Evolutionary conservation across 2,797 vertebrate species (phyloP).

Genomic region (Pagetopsis macropterus): DNA sequence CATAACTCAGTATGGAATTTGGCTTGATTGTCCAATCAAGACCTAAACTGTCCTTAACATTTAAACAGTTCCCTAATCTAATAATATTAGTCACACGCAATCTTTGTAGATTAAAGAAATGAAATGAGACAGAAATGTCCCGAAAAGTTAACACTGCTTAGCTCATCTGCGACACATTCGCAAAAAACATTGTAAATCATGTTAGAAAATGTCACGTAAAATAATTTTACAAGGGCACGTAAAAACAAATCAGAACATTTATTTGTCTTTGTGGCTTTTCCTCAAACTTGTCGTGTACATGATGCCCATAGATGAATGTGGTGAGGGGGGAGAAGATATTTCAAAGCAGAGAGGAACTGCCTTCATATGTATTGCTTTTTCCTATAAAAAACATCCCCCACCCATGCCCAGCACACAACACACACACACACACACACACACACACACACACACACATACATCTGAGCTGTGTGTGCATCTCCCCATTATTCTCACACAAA

Average conservation of each 20-base stretch:
- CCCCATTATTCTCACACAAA: slow-evolving; percentile 67
- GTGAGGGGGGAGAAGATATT: slow-evolving; percentile 29
- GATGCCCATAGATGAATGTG: slow-evolving; percentile 36
- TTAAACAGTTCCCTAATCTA: not conserved
- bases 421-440: slow-evolving; percentile 11
- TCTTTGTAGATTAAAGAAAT: not conserved
- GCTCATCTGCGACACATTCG: slow-evolving; percentile 12
- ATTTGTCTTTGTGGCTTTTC: slow-evolving; percentile 7
- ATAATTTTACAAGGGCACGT: not conserved
- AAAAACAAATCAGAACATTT: slow-evolving; percentile 1
- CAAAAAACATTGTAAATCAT: slow-evolving; percentile 14
- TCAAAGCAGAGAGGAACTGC: slow-evolving; percentile 55
- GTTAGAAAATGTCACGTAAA: slow-evolving; percentile 1
- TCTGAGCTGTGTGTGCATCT: slow-evolving; percentile 44
- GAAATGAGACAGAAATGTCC: slow-evolving; percentile 9
- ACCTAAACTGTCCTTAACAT: slow-evolving; percentile 2
- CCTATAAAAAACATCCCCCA: slow-evolving; percentile 61
- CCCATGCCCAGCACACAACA: slow-evolving; percentile 32
- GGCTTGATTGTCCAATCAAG: not conserved
- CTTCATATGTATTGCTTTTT: slow-evolving; percentile 49
- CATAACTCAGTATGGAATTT: not conserved
- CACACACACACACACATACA: too few species aligned
- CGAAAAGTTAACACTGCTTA: slow-evolving; percentile 1
- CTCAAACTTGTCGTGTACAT: slow-evolving; percentile 6
- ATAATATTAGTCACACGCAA: not conserved